Conservation (phyloP, 92 coral and sea anemone species). For the Zoanthus sansibaricus region DNA sequence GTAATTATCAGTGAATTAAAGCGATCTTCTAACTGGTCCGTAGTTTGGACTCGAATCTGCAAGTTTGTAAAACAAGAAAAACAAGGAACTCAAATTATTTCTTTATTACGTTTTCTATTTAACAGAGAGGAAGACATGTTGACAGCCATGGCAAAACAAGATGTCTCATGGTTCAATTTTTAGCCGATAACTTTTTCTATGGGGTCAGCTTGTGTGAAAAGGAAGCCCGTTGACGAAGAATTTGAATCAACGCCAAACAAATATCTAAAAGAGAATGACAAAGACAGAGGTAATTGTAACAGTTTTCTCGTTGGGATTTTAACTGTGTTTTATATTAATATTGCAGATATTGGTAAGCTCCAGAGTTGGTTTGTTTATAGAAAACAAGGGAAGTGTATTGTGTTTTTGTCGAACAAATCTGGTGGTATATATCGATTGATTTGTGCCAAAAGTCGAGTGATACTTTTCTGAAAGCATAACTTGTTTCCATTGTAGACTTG, state of each 20-base stretch:
- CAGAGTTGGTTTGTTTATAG: conserved; percentile 43
- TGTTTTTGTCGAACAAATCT: conserved; percentile 8
- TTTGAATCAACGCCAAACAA: conserved; percentile 23
- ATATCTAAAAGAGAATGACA: conserved; percentile 46
- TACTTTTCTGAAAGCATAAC: neutral
- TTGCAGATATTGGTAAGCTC: conserved; percentile 9
- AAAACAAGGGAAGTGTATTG: conserved; percentile 44
- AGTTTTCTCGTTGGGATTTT: neutral
- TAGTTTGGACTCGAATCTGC: neutral
- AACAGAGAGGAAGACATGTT: conserved; percentile 23
- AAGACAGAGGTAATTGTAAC: conserved; percentile 34
- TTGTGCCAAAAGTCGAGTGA: neutral
- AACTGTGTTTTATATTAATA: neutral
- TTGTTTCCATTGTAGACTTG: neutral
- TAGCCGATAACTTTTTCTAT: conserved; percentile 12
- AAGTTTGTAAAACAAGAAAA: neutral
- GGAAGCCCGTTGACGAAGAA: neutral
- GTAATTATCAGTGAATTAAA: conserved; percentile 22
- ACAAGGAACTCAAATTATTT: neutral
- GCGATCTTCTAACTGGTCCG: neutral
- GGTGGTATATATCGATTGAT: neutral
- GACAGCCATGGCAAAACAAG: conserved; percentile 17
- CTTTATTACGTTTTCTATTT: conserved; percentile 19
- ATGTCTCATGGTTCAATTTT: conserved; percentile 9
- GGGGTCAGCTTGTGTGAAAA: conserved; percentile 47